A percentile compares a stretch with the other conserved stretches of the same genome.
Evolutionary conservation across 2,797 vertebrate genomes (phyloP).

Genomic region (Margarornis squamiger): DNA sequence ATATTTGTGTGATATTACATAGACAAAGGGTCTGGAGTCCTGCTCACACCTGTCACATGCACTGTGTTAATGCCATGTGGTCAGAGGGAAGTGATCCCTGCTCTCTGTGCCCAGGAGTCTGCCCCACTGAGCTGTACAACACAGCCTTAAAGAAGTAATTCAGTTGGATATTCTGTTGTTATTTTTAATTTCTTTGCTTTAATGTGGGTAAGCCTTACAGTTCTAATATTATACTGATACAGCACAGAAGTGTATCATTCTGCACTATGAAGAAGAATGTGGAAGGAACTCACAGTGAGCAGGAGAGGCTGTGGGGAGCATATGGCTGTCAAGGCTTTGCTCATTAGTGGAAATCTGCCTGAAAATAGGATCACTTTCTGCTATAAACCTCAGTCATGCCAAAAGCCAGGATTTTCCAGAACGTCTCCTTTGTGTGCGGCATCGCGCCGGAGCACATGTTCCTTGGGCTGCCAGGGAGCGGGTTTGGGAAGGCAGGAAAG

Average conservation of each 20-base stretch:
- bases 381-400: slow-evolving; percentile 4
- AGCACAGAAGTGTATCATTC: background rate
- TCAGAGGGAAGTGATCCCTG: background rate
- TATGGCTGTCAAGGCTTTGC: slow-evolving; percentile 36
- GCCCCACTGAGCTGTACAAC: background rate
- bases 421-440: slow-evolving; percentile 4
- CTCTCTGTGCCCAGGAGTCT: background rate
- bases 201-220: background rate
- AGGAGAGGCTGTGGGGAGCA: slow-evolving; percentile 42
- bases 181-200: slow-evolving; percentile 11
- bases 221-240: background rate
- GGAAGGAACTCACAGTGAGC: background rate
- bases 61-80: accelerated
- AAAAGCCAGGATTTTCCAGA: slow-evolving; percentile 48
- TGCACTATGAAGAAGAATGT: background rate
- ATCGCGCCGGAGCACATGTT: background rate
- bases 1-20: background rate
- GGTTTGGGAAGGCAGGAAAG: background rate
- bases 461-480: background rate
- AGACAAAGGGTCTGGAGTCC: background rate
- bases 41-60: accelerated
- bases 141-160: background rate
- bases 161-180: background rate
- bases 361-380: slow-evolving; percentile 34
- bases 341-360: slow-evolving; percentile 57